phyloP scores from a whole-genome alignment of 2,888 invertebrate genomes.

The Drosophila phalerata region DNA sequence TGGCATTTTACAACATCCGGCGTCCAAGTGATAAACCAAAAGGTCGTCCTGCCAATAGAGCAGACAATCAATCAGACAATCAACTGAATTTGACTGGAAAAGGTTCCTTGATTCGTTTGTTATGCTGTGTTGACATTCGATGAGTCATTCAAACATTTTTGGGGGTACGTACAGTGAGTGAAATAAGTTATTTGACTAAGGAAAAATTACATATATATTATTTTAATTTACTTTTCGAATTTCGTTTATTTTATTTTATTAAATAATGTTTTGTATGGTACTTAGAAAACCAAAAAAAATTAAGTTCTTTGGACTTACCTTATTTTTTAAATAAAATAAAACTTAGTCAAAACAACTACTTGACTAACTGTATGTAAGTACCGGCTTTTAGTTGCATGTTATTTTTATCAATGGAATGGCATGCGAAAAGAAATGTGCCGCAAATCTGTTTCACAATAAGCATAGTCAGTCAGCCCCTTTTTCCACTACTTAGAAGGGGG shows the following conservation, averaged over 20 bases:
- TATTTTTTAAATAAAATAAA: too few relatives aligned
- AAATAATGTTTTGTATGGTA: too few relatives aligned
- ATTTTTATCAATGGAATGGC: constrained; percentile 47
- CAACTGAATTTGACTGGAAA: constrained; percentile 20
- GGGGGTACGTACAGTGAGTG: constrained; percentile 8
- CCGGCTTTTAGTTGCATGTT: constrained; percentile 20
- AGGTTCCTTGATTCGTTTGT: neutral
- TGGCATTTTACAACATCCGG: constrained; percentile 42
- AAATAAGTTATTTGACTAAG: neutral
- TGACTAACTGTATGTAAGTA: neutral
- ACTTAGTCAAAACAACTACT: neutral
- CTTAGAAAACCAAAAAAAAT: too few relatives aligned
- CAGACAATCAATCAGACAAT: constrained; percentile 16
- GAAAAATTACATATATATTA: neutral
- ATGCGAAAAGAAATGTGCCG: constrained; percentile 45
- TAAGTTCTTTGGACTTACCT: too few relatives aligned
- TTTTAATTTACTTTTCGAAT: neutral
- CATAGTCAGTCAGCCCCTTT: constrained; percentile 31
- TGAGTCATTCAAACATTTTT: constrained; percentile 42
- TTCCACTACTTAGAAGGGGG: neutral
- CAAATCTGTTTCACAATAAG: constrained; percentile 38
- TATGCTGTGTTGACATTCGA: constrained; percentile 25
- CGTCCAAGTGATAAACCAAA: constrained; percentile 12
- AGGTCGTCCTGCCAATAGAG: constrained; percentile 4
- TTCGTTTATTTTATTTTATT: too few relatives aligned